Conservation (phyloP, 2,888 invertebrate species). For the Oscheius sp. region DNA sequence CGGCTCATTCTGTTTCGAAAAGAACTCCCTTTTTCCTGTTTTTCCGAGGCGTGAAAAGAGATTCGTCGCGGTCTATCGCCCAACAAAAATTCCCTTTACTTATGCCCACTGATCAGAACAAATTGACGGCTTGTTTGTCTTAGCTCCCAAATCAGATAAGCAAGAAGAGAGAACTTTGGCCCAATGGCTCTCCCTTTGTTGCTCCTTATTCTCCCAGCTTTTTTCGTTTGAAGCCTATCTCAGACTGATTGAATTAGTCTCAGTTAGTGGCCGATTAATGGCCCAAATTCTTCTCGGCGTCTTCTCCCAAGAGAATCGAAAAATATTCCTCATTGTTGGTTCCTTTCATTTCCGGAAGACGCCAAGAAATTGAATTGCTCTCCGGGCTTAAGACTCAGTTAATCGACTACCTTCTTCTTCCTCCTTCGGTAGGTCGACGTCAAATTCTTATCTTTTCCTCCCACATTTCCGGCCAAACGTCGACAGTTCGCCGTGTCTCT, state of each 20-base stretch:
- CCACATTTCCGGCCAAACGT: neutral
- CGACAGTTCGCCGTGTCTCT: neutral
- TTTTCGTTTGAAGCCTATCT: too few species aligned
- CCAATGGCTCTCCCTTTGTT: neutral
- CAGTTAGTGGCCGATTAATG: neutral
- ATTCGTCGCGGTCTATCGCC: neutral
- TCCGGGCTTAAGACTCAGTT: neutral
- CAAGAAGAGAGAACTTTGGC: neutral
- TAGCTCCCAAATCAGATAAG: neutral
- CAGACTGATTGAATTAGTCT: neutral
- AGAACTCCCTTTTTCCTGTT: too few species aligned
- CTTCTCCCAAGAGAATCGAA: neutral
- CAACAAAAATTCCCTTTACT: neutral
- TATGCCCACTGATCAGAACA: neutral
- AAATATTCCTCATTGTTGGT: neutral
- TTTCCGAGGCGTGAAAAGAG: too few species aligned
- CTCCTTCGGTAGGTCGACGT: too few species aligned
- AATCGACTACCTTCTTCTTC: neutral
- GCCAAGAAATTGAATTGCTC: neutral
- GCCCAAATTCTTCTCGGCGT: neutral
- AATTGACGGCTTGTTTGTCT: neutral
- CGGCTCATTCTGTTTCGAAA: too few species aligned
- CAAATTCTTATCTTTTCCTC: too few species aligned
- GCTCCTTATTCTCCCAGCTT: neutral
- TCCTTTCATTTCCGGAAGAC: too few species aligned